phyloP scores from a whole-genome alignment of 1,140 invertebrate species.

The Cataglyphis hispanica region DNA sequence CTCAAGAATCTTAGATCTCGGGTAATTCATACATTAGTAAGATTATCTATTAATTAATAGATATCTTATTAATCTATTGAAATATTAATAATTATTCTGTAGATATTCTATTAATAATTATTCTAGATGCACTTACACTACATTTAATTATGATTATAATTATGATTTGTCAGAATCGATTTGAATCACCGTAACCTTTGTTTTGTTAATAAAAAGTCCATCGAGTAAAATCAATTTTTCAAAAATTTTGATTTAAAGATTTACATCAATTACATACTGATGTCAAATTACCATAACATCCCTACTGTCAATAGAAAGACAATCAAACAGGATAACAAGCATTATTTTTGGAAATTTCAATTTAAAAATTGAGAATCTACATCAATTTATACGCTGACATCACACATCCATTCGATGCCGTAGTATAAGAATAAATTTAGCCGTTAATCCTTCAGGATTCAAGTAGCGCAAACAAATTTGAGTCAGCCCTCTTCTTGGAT shows the following conservation, averaged over 20 bases:
- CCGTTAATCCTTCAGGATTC: constrained; percentile 12
- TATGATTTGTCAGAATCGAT: too few species aligned
- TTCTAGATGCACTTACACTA: too few species aligned
- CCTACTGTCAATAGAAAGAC: not conserved
- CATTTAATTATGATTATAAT: too few species aligned
- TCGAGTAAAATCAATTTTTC: not conserved
- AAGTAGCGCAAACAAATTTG: constrained; percentile 39
- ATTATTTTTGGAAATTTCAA: not conserved
- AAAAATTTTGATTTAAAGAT: not conserved
- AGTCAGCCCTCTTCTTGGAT: constrained; percentile 7
- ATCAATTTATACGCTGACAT: not conserved
- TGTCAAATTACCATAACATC: not conserved
- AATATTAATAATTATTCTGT: too few species aligned
- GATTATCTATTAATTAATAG: not conserved
- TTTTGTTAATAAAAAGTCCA: not conserved
- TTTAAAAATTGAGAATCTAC: not conserved
- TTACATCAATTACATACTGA: not conserved
- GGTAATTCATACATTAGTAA: not conserved
- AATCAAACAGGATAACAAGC: not conserved
- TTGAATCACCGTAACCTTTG: too few species aligned
- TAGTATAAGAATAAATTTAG: constrained; percentile 9
- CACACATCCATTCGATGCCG: not conserved
- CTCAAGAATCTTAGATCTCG: not conserved
- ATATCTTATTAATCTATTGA: too few species aligned
- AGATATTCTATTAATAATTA: too few species aligned